These are phyloP conservation scores for Poeciliopsis presidionis DNA, from an alignment of 2,797 vertebrate species.

Conservation along the genomic window DNA sequence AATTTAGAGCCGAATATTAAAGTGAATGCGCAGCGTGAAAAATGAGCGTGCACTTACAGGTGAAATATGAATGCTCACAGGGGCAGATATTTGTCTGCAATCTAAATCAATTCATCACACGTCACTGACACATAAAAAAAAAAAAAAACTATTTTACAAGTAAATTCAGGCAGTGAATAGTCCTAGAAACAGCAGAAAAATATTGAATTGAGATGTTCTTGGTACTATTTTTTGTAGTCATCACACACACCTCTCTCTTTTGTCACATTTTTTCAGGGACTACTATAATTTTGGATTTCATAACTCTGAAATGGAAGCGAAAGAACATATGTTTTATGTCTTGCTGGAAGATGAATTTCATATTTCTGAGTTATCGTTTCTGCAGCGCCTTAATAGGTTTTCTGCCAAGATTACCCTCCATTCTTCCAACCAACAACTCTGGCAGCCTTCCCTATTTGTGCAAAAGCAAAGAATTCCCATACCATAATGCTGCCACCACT, in stretches of 20 bases:
- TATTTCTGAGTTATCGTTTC: not conserved
- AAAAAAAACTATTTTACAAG: conserved; percentile 31
- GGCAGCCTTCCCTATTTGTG: not conserved
- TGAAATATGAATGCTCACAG: conserved; percentile 76
- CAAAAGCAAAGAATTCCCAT: not conserved
- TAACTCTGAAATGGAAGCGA: not conserved
- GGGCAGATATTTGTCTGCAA: conserved; percentile 74
- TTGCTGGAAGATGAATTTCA: not conserved
- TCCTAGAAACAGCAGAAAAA: conserved; percentile 48
- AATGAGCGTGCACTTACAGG: conserved; percentile 67
- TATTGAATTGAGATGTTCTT: not conserved
- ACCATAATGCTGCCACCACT: not conserved
- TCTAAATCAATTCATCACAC: conserved; percentile 77
- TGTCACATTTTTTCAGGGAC: not conserved
- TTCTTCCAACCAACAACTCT: not conserved
- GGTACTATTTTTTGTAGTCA: not conserved
- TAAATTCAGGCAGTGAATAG: conserved; percentile 75
- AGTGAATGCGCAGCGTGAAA: conserved; percentile 74
- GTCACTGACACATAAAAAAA: conserved; percentile 59
- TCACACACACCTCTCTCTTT: not conserved
- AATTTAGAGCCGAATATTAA: conserved; percentile 68
- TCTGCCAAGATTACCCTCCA: not conserved
- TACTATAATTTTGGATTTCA: not conserved
- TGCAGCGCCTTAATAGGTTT: not conserved
- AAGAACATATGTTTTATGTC: not conserved